phyloP scores from a whole-genome alignment of 2,888 invertebrate species.

The Cyclophora albipunctata region DNA sequence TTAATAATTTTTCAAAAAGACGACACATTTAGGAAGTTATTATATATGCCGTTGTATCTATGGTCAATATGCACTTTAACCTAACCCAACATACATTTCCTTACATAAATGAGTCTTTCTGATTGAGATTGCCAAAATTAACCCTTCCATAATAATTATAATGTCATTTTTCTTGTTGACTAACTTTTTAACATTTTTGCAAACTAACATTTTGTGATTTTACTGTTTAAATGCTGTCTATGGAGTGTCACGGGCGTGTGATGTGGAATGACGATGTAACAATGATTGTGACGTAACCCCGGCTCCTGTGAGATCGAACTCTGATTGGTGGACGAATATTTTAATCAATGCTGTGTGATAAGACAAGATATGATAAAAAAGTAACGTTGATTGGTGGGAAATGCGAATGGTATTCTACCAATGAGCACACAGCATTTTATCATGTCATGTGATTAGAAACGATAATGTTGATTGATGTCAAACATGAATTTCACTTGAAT shows the following conservation, averaged over 20 bases:
- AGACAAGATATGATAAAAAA: too few species aligned
- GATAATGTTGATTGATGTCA: too few species aligned
- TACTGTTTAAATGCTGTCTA: conserved; percentile 7
- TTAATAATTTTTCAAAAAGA: too few species aligned
- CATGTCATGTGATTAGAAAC: too few species aligned
- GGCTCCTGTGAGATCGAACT: conserved; percentile 45
- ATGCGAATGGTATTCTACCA: too few species aligned
- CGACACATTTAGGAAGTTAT: too few species aligned
- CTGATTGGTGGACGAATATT: conserved; percentile 3
- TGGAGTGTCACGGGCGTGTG: conserved; percentile 28
- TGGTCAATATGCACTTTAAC: too few species aligned
- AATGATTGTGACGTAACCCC: conserved; percentile 13
- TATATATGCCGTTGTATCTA: too few species aligned
- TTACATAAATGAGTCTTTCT: conserved; percentile 6
- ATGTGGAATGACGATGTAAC: conserved; percentile 25
- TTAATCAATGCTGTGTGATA: too few species aligned
- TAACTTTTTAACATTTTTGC: conserved; percentile 45
- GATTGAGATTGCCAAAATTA: conserved; percentile 59
- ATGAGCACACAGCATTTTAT: too few species aligned
- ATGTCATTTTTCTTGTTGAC: conserved; percentile 42
- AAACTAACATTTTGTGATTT: conserved; percentile 20
- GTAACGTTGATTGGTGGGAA: too few species aligned
- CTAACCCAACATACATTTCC: conserved; percentile 11
- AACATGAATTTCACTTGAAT: neutral
- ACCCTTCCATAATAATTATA: conserved; percentile 44